Evolutionary conservation across 2,797 vertebrate genomes (phyloP).

Genomic region (Balearica regulorum): DNA sequence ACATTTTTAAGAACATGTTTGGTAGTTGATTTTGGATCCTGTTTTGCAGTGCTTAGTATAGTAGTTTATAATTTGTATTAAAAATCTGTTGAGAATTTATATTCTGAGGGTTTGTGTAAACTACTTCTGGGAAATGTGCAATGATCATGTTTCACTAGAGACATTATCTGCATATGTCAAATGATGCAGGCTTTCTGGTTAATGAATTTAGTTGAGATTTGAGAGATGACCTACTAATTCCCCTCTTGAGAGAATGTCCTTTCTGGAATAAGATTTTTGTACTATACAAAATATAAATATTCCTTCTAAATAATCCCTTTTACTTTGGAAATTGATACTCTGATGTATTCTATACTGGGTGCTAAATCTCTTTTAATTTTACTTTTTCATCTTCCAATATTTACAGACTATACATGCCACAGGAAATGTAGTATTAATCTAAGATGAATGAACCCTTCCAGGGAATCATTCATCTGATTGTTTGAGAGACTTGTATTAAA

Average conservation of each 20-base stretch:
- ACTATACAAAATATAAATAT: background rate
- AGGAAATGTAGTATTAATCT: background rate
- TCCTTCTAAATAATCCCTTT: background rate
- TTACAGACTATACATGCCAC: background rate
- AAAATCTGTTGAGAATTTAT: background rate
- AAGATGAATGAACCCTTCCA: background rate
- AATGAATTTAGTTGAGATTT: background rate
- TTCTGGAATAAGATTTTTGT: background rate
- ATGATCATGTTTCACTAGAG: background rate
- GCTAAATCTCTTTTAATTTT: background rate
- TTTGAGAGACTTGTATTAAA: background rate
- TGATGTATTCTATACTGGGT: background rate
- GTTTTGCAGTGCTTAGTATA: background rate
- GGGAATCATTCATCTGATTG: background rate
- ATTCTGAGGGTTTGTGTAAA: background rate
- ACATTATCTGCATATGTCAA: background rate
- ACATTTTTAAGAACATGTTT: background rate
- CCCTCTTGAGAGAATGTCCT: background rate
- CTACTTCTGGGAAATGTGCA: background rate
- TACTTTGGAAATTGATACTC: background rate
- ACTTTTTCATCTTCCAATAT: background rate
- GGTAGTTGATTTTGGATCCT: background rate
- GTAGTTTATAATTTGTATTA: background rate
- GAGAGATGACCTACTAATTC: background rate
- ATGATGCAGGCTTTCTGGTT: background rate